Conservation (phyloP, 2,888 invertebrate genomes). For the Dichetophora obliterata region DNA sequence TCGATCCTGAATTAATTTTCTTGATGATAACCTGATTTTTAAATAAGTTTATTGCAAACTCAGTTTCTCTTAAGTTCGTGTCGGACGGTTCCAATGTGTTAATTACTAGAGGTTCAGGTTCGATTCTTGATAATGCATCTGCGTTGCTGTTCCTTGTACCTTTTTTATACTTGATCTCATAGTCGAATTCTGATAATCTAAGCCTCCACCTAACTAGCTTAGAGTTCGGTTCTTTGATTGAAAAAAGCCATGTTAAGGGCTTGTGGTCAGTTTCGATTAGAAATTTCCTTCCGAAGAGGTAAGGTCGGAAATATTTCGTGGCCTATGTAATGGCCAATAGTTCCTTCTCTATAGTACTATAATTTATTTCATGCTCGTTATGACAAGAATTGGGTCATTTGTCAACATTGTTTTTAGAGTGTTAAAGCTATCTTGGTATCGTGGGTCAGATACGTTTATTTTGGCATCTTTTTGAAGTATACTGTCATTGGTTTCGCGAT, state of each 20-base stretch:
- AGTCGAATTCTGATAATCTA: slow-evolving; percentile 37
- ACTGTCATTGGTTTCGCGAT: slow-evolving; percentile 43
- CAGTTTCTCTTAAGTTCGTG: slow-evolving; percentile 28
- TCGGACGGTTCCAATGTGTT: slow-evolving; percentile 19
- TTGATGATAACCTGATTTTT: slow-evolving; percentile 18
- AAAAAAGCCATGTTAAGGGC: slow-evolving; percentile 38
- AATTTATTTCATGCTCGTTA: slow-evolving; percentile 43
- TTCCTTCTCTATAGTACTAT: slow-evolving; percentile 41
- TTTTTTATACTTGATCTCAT: slow-evolving; percentile 39
- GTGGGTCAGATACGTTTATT: slow-evolving; percentile 25
- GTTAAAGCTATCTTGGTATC: slow-evolving; percentile 37
- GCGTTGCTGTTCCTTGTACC: slow-evolving; percentile 34
- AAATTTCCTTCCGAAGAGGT: slow-evolving; percentile 37
- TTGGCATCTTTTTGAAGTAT: slow-evolving; percentile 37
- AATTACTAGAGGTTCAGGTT: slow-evolving; percentile 19
- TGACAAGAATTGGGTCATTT: slow-evolving; percentile 41
- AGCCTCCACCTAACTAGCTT: slow-evolving; percentile 26
- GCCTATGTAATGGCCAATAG: slow-evolving; percentile 39
- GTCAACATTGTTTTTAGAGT: slow-evolving; percentile 37
- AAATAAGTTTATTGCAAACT: slow-evolving; percentile 14
- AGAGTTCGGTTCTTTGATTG: slow-evolving; percentile 31
- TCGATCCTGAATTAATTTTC: slow-evolving; percentile 26
- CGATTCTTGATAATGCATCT: slow-evolving; percentile 39
- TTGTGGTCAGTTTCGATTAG: slow-evolving; percentile 40
- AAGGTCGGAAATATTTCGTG: slow-evolving; percentile 38